These are phyloP conservation scores for Bolinopsis microptera DNA, from an alignment of 37 sponge, comb jelly and placozoan genomes.

Conservation along the genomic window DNA sequence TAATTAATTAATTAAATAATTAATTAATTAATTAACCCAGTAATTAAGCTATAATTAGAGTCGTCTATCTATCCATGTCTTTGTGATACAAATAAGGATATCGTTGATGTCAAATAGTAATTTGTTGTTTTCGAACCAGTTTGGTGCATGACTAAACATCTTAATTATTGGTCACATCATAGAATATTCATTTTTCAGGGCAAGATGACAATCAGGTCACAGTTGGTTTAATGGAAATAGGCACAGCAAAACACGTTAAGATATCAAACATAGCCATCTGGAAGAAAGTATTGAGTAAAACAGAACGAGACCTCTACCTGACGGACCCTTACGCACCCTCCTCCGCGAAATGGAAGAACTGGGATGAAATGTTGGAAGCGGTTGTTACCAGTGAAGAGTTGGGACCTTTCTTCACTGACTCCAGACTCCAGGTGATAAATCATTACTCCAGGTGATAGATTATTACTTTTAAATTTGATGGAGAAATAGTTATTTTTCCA, in stretches of 20 bases:
- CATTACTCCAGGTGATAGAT: no score
- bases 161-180: no score
- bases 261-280: neutral
- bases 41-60: no score
- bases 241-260: neutral
- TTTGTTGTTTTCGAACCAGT: no score
- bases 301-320: neutral
- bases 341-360: neutral
- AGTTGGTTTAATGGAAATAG: neutral
- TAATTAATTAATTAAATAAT: no score
- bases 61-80: no score
- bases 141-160: no score
- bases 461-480: no score
- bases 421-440: neutral
- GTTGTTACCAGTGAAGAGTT: neutral
- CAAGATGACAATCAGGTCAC: neutral
- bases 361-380: neutral
- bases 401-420: neutral
- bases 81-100: no score
- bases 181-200: neutral
- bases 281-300: neutral
- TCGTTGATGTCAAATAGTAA: no score
- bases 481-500: no score
- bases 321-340: neutral
- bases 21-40: no score